Base-by-base conservation (phyloP, 2,888 invertebrate genomes). In the Torymus aiolomorphi region DNA sequence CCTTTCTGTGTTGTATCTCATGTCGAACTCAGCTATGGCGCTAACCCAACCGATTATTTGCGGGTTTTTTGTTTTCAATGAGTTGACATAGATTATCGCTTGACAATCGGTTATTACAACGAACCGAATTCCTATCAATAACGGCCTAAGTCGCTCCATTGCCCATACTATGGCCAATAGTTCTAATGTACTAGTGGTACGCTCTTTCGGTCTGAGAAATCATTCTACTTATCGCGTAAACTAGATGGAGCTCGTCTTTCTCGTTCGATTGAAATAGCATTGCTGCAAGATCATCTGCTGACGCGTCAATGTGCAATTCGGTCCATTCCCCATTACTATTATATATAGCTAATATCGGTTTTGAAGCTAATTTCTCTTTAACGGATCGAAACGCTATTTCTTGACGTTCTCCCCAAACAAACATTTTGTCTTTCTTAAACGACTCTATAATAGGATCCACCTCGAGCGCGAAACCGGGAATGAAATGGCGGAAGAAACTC, bases 31-130 rank as follows among this genome's bases (percentile, higher is more conserved):
- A 2, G 59, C 42, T 1, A 70, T 49, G 11, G 1, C 12, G 3
- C 61, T 20, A 82, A 83, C 0, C 67, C 67, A 67, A 11, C 54
- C 2, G 1, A n/a, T 14, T 11, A 67, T 24, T 67, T 67, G 54
- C 14, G 84, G 72, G 49, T 84, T 84, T 54, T 67, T 69, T 0
- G 83, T 83, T 31, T 82, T 83, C 13, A 75, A 59, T 0, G 78
- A 31, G 16, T 82, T 83, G 12, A 83, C 13, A 24, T 84, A 81
- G 2, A 84, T 54, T n/a, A 85, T 51, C 0, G 83, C 83, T 31
- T 84, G 81, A 62, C 84, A 84, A 80, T 84, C 85, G 0, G 84
- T 85, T 3, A 82, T 42, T 4, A 86, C 70, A 8, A 57, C 79
- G 67, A 86, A 84, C 2, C 51, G 52, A 14, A 84, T 79, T 1